Evolutionary conservation across 2,888 invertebrate species (phyloP).

Genomic region (Morpho helenor): DNA sequence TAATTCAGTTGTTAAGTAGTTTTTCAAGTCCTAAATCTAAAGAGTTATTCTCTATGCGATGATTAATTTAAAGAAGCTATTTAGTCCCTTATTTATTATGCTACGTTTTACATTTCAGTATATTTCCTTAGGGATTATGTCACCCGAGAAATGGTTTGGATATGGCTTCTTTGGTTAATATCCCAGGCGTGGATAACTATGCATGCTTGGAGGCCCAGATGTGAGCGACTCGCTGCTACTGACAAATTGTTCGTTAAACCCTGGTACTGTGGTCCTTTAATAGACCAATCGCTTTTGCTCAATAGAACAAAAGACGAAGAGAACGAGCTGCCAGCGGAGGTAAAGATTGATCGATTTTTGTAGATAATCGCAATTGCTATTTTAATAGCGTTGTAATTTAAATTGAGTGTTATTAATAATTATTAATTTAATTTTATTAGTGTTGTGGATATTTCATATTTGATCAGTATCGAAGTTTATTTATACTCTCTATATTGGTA

Average conservation of each 20-base stretch:
- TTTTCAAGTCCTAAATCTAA: too few relatives aligned
- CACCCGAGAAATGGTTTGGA: constrained; percentile 83
- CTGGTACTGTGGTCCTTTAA: constrained; percentile 89
- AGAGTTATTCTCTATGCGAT: too few relatives aligned
- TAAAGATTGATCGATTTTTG: constrained; percentile 31
- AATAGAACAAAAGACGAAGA: constrained; percentile 87
- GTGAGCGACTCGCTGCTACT: constrained; percentile 90
- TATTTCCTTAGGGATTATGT: constrained; percentile 77
- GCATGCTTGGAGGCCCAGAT: constrained; percentile 91
- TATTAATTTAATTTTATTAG: too few relatives aligned
- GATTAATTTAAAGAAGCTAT: too few relatives aligned
- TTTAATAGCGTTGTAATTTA: too few relatives aligned
- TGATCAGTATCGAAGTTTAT: too few relatives aligned
- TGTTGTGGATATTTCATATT: too few relatives aligned
- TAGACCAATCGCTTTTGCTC: constrained; percentile 91
- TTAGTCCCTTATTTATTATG: neutral
- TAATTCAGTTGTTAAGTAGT: too few relatives aligned
- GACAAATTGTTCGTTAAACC: constrained; percentile 91
- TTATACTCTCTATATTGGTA: too few relatives aligned
- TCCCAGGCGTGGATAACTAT: constrained; percentile 93
- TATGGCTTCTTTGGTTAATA: constrained; percentile 89
- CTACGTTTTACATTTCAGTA: constrained; percentile 38
- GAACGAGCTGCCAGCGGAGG: constrained; percentile 65
- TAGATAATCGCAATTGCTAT: too few relatives aligned
- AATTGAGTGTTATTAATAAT: too few relatives aligned